phyloP scores from a whole-genome alignment of 2,797 vertebrate genomes.

The Lithobates sylvaticus region DNA sequence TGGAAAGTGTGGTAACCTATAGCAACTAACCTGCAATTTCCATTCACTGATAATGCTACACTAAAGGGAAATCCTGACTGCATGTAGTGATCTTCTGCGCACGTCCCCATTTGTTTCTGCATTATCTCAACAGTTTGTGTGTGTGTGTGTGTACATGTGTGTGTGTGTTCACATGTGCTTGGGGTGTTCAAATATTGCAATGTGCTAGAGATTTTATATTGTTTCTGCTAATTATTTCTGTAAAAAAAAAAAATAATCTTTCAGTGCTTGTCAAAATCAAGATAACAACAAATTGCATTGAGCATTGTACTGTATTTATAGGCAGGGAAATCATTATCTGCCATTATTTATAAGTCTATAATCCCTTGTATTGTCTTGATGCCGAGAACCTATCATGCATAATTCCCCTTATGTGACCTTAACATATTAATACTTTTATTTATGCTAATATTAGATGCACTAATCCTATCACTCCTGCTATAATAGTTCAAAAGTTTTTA shows the following conservation, averaged over 20 bases:
- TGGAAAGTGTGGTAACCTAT: no score
- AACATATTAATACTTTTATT: conserved; percentile 29
- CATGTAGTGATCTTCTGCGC: no score
- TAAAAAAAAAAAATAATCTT: no score
- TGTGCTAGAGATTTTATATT: neutral
- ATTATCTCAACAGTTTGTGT: no score
- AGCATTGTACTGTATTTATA: neutral
- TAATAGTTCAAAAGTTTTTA: conserved; percentile 37
- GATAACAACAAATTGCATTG: neutral
- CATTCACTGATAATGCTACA: no score
- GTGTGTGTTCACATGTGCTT: neutral
- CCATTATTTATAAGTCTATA: conserved; percentile 26
- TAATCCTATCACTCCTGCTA: conserved; percentile 19
- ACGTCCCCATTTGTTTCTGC: no score
- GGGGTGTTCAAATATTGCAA: neutral
- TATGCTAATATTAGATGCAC: conserved; percentile 45
- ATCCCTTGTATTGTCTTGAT: conserved; percentile 13
- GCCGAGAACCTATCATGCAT: conserved; percentile 4
- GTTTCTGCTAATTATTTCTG: neutral
- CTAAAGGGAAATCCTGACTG: no score
- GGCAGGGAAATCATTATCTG: conserved; percentile 24
- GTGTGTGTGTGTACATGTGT: no score
- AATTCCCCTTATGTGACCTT: conserved; percentile 32
- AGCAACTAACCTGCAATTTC: no score
- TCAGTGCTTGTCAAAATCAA: neutral